A percentile compares a stretch with the other conserved stretches of the same genome.
Evolutionary conservation across 37 sponge, comb jelly and placozoan genomes (phyloP).

Genomic region (Beroe forskalii): DNA sequence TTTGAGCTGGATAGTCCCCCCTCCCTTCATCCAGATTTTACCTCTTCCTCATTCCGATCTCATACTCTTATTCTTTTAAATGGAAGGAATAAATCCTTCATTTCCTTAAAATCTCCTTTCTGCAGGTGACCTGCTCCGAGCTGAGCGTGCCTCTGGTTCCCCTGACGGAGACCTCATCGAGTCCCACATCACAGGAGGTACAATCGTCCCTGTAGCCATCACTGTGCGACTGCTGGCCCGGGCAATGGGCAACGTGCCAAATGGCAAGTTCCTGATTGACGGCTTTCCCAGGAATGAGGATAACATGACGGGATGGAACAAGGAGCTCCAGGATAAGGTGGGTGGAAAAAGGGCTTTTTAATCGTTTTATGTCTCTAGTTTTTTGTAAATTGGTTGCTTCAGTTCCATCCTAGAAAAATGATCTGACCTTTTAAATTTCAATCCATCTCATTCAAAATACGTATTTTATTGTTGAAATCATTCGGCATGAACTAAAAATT

Average conservation of each 20-base stretch:
- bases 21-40: not conserved
- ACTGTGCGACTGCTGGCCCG: slow-evolving; percentile 79
- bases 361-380: too few relatives aligned
- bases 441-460: too few relatives aligned
- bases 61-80: not conserved
- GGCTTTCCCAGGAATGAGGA: slow-evolving; percentile 92
- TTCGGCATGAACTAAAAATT: too few relatives aligned
- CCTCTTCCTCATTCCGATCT: not conserved
- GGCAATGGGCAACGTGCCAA: slow-evolving; percentile 73
- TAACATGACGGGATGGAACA: slow-evolving; percentile 87
- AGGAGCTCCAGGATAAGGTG: slow-evolving; percentile 70
- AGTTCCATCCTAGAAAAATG: too few relatives aligned
- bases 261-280: slow-evolving; percentile 85
- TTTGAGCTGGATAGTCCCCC: too few relatives aligned
- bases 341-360: not conserved
- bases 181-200: slow-evolving; percentile 79
- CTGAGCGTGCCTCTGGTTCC: slow-evolving; percentile 80
- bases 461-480: too few relatives aligned
- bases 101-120: too few relatives aligned
- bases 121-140: slow-evolving; percentile 82
- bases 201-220: slow-evolving; percentile 95
- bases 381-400: too few relatives aligned
- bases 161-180: slow-evolving; percentile 84
- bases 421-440: too few relatives aligned
- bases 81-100: too few relatives aligned